phyloP scores from a whole-genome alignment of 2,797 vertebrate species.

The Xenops minutus region DNA sequence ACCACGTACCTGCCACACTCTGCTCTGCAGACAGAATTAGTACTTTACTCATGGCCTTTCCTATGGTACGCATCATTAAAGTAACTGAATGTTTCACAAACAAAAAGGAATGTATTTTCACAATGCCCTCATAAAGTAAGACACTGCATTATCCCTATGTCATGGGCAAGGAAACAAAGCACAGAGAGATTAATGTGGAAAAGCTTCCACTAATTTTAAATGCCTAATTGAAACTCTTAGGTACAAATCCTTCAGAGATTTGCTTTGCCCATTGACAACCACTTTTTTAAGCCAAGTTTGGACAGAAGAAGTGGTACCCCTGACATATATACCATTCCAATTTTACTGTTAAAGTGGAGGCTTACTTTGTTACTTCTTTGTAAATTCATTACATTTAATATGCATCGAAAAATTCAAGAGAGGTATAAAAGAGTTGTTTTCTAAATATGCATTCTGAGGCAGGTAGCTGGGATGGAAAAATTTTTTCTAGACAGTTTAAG shows the following conservation, averaged over 20 bases:
- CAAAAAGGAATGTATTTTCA: conserved; percentile 29
- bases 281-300: background rate
- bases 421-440: background rate
- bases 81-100: conserved; percentile 36
- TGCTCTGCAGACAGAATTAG: background rate
- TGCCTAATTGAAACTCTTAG: background rate
- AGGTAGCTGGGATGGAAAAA: background rate
- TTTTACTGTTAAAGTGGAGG: background rate
- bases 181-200: background rate
- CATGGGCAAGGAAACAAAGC: background rate
- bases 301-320: background rate
- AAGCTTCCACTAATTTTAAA: conserved; percentile 5
- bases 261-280: background rate
- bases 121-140: background rate
- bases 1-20: background rate
- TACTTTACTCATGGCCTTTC: conserved; percentile 12
- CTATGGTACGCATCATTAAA: background rate
- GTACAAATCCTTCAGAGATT: background rate
- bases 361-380: background rate
- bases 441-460: background rate
- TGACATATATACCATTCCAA: background rate
- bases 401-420: background rate
- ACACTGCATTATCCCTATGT: background rate
- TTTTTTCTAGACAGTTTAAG: background rate
- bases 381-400: background rate